Conservation (phyloP, 2,888 invertebrate species). For the Platerodrilus igneus region DNA sequence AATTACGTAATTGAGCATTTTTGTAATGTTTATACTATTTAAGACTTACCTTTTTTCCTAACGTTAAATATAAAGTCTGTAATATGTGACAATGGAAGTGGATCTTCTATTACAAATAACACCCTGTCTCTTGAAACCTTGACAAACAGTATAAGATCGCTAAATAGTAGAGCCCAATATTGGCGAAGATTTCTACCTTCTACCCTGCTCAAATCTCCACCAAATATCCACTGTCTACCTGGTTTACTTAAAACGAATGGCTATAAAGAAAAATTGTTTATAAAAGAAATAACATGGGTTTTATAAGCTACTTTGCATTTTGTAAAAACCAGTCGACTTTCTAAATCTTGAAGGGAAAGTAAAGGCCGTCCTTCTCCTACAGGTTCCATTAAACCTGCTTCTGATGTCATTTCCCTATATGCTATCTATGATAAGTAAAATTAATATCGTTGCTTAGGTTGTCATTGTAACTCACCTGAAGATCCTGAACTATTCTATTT, state of each 20-base stretch:
- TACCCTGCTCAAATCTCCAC: slow-evolving; percentile 76
- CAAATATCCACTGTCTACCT: slow-evolving; percentile 86
- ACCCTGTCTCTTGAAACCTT: slow-evolving; percentile 83
- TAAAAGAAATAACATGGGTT: not conserved
- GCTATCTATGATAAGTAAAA: slow-evolving; percentile 54
- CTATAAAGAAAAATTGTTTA: slow-evolving; percentile 43
- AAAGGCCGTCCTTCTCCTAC: slow-evolving; percentile 78
- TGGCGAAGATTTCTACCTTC: slow-evolving; percentile 78
- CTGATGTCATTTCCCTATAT: slow-evolving; percentile 79
- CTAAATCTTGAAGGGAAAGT: slow-evolving; percentile 77
- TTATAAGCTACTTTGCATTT: slow-evolving; percentile 68
- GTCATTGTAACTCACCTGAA: no score
- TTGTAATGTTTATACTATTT: slow-evolving; percentile 5
- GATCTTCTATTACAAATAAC: slow-evolving; percentile 83
- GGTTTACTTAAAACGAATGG: slow-evolving; percentile 80
- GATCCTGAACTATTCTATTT: slow-evolving; percentile 48
- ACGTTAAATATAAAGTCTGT: slow-evolving; percentile 82
- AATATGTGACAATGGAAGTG: slow-evolving; percentile 70
- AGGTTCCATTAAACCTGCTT: slow-evolving; percentile 81
- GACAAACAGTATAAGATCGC: slow-evolving; percentile 79
- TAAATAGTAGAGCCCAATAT: slow-evolving; percentile 81
- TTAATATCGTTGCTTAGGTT: no score
- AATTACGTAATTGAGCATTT: slow-evolving; percentile 25
- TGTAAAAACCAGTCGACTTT: slow-evolving; percentile 83
- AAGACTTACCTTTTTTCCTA: slow-evolving; percentile 75